Conservation (phyloP, 2,888 invertebrate species). For the Leptura quadrifasciata region DNA sequence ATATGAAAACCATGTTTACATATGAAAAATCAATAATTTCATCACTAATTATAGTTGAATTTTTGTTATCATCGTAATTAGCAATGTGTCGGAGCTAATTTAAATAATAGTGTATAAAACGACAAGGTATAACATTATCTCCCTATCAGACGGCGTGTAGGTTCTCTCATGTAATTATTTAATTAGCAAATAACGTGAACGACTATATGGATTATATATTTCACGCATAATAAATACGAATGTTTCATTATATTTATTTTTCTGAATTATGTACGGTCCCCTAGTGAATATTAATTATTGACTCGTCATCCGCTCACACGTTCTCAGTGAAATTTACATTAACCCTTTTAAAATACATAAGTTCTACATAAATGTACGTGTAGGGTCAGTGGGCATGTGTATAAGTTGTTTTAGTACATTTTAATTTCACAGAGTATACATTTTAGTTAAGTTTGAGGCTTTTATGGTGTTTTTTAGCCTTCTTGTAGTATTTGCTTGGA, state of each 20-base stretch:
- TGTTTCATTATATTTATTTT: constrained; percentile 6
- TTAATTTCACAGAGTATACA: not conserved
- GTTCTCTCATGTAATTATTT: constrained; percentile 29
- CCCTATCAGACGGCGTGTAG: not conserved
- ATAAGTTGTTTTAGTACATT: not conserved
- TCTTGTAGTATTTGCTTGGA: not conserved
- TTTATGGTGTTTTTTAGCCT: not conserved
- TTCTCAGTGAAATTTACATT: not conserved
- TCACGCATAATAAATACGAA: constrained; percentile 20
- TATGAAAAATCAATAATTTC: too few relatives aligned
- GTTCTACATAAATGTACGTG: not conserved
- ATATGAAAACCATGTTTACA: too few relatives aligned
- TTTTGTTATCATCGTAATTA: not conserved
- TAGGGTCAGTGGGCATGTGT: not conserved
- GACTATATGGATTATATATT: not conserved
- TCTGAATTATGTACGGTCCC: not conserved
- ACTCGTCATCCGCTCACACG: not conserved
- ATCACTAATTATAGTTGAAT: not conserved
- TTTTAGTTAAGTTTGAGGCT: not conserved
- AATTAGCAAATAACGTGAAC: constrained; percentile 29
- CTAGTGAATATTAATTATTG: constrained; percentile 2
- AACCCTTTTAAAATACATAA: constrained; percentile 7
- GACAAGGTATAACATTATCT: not conserved
- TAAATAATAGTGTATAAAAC: not conserved
- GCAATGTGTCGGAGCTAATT: not conserved